Evolutionary conservation across 2,113 vertebrate species (phyloP), one percentile per base, ranked within the genome.

Genomic region (Microcebus tavaratra): DNA sequence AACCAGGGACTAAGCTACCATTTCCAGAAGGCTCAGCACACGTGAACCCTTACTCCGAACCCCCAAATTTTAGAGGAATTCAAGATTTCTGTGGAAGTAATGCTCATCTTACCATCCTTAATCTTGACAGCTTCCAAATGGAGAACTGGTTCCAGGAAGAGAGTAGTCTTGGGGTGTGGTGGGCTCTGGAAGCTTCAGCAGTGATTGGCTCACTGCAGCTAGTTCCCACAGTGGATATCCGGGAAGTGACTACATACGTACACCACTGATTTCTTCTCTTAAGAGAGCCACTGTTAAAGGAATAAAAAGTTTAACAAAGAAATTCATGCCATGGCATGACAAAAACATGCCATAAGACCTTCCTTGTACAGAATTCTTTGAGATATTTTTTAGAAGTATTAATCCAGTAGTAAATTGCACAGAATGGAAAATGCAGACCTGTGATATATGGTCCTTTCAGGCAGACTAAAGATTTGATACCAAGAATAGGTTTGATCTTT

Each of bases 401-500:
- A 67, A 45, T 88, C 63, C 67, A 29, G 45, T 63, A 88, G 65
- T 93, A 96, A 97, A 93, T 79, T 90, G 67, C 48, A 94, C 90
- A 97, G 65, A 94, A 97, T 97, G 83, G 96, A 92, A 93, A 95
- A 93, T 78, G 48, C 81, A 90, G 72, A 81, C 50, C 53, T 96
- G 10, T 97, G 90, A 91, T 84, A 88, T 81, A 89, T 92, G 72
- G 45, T 91, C 91, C 90, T 97, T 96, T 94, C 90, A 85, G 70
- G 15, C 61, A 82, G 72, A 88, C 65, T 90, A 68, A 90, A 96
- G 95, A 94, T 92, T 95, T 95, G 81, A 88, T 95, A 89, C 87
- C 93, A 92, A 88, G 75, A 95, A 95, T 95, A 97, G 92, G 92
- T 85, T 78, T 96, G 72, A 72, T 95, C 84, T 95, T 68, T 95